A percentile compares a stretch with the other conserved stretches of the same genome.
Conservation (phyloP, 2,797 vertebrate genomes). For the Arnoldichthys spilopterus region DNA sequence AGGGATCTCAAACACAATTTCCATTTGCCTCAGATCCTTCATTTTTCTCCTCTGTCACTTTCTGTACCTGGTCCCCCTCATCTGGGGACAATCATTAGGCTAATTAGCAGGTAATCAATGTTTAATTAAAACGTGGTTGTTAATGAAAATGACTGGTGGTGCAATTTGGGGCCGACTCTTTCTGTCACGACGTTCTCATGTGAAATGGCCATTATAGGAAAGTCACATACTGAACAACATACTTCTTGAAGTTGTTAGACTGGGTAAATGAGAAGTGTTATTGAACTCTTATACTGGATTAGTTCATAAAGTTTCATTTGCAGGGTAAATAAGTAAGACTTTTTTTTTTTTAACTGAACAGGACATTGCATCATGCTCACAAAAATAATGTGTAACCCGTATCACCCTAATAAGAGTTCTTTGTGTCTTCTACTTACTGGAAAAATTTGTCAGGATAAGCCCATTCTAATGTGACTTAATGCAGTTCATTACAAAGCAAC, state of each 20-base stretch:
- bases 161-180: constrained; percentile 67
- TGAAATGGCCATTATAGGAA: constrained; percentile 56
- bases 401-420: too few relatives aligned
- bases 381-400: neutral
- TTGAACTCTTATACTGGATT: neutral
- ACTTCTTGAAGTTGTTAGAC: constrained; percentile 47
- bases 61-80: constrained; percentile 78
- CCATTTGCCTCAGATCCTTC: constrained; percentile 75
- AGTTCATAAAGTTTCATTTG: constrained; percentile 17
- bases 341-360: neutral
- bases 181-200: constrained; percentile 53
- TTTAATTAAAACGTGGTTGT: constrained; percentile 90
- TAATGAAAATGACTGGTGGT: constrained; percentile 83
- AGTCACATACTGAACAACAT: constrained; percentile 46
- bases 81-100: constrained; percentile 85
- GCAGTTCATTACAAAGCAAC: too few relatives aligned
- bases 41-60: constrained; percentile 77
- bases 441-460: too few relatives aligned
- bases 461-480: neutral
- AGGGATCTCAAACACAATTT: constrained; percentile 74
- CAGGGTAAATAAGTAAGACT: neutral
- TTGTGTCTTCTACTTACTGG: too few relatives aligned
- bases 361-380: neutral
- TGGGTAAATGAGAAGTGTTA: constrained; percentile 10
- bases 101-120: constrained; percentile 92